These are phyloP conservation scores for Platyscapa corneri DNA, from an alignment of 1,140 invertebrate genomes.

Conservation along the genomic window DNA sequence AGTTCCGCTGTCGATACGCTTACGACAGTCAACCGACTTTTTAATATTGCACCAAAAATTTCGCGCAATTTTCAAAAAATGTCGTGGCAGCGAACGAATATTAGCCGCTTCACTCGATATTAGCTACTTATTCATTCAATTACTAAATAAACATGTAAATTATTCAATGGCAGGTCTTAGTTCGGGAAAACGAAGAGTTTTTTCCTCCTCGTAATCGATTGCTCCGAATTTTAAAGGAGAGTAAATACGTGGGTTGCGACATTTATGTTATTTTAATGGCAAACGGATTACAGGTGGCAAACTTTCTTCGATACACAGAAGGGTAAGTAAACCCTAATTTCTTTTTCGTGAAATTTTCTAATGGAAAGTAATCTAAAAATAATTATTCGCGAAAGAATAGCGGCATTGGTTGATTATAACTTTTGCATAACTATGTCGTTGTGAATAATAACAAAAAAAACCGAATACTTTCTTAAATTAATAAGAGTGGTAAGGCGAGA, in stretches of 20 bases:
- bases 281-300: conserved; percentile 80
- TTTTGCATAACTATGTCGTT: no score
- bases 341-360: background rate
- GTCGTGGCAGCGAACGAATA: no score
- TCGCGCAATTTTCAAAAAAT: no score
- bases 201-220: conserved; percentile 76
- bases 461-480: no score
- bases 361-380: no score
- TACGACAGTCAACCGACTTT: background rate
- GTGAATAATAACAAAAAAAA: no score
- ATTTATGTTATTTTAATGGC: conserved; percentile 83
- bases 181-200: conserved; percentile 81
- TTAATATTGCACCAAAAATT: background rate
- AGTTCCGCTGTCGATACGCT: background rate
- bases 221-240: conserved; percentile 74
- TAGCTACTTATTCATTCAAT: background rate
- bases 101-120: no score
- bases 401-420: no score
- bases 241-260: conserved; percentile 80
- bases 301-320: conserved; percentile 82
- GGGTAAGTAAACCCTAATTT: conserved; percentile 68
- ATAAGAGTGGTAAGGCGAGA: no score
- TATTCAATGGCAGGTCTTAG: conserved; percentile 71
- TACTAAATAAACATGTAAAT: background rate
- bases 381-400: no score